Conservation (phyloP, 2,113 vertebrate genomes). For the Ursus arctos region DNA sequence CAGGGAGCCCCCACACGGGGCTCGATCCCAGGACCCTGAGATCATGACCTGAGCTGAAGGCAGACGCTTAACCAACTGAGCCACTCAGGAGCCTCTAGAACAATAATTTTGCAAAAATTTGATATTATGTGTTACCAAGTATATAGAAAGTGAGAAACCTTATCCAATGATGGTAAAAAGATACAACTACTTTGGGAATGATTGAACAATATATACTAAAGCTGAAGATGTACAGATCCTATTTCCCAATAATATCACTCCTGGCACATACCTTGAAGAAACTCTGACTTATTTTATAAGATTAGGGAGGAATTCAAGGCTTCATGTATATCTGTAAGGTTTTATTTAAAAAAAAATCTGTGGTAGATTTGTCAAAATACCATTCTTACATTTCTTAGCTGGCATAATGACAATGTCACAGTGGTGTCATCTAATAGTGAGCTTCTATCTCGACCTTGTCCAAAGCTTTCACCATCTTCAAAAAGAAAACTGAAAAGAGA, state of each 20-base stretch:
- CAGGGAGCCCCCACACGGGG: too few relatives aligned
- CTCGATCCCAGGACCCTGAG: not conserved
- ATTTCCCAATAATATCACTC: not conserved
- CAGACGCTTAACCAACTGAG: not conserved
- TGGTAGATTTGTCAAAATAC: not conserved
- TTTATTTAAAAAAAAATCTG: not conserved
- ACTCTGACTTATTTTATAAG: not conserved
- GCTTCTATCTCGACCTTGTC: constrained; percentile 96
- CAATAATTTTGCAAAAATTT: not conserved
- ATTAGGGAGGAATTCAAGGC: not conserved
- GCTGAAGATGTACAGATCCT: not conserved
- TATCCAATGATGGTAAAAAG: not conserved
- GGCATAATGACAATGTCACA: constrained; percentile 95
- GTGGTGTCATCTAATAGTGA: constrained; percentile 98
- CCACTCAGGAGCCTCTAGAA: not conserved
- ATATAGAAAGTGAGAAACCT: constrained; percentile 19
- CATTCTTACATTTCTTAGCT: constrained; percentile 95
- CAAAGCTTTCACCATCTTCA: constrained; percentile 98
- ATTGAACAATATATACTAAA: not conserved
- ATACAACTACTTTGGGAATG: not conserved
- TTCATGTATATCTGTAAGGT: not conserved
- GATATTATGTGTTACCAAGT: not conserved
- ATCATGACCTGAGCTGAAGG: not conserved
- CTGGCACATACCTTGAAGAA: not conserved
- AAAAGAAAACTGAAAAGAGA: constrained; percentile 92